A percentile compares a stretch with the other conserved stretches of the same genome.
Conservation (phyloP, 2,113 vertebrate species). For the Nothobranchius furzeri region DNA sequence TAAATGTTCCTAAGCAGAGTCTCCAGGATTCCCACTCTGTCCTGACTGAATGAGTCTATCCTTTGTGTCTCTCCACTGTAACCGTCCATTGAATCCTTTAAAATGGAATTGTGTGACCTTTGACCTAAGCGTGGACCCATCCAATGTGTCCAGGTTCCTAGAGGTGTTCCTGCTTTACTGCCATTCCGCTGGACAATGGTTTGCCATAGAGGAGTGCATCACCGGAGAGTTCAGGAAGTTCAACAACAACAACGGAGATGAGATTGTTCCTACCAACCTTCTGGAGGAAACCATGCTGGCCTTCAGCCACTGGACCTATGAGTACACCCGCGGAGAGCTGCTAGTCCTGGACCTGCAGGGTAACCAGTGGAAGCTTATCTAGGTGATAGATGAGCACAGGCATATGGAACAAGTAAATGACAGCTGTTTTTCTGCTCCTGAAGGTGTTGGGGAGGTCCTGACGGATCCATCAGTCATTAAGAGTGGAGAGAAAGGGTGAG, state of each 20-base stretch:
- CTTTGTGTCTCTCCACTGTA: too few species aligned
- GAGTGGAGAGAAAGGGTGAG: constrained; percentile 95
- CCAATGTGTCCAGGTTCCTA: constrained; percentile 83
- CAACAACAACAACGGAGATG: constrained; percentile 98
- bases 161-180: constrained; percentile 97
- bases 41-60: too few species aligned
- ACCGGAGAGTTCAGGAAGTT: constrained; percentile 98
- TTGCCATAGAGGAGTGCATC: constrained; percentile 98
- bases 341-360: constrained; percentile 96
- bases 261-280: constrained; percentile 94
- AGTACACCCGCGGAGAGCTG: constrained; percentile 94
- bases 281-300: constrained; percentile 98
- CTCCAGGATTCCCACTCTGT: too few species aligned
- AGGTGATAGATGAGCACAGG: too few species aligned
- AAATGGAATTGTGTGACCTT: too few species aligned
- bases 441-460: constrained; percentile 96
- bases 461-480: constrained; percentile 99
- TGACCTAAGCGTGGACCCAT: too few species aligned
- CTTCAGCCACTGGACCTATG: constrained; percentile 98
- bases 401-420: not conserved
- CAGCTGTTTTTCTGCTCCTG: constrained; percentile 34
- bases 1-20: too few species aligned
- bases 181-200: constrained; percentile 98
- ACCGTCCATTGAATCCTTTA: too few species aligned
- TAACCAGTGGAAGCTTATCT: constrained; percentile 39